A percentile compares a stretch with the other conserved stretches of the same genome.
Evolutionary conservation across 2,797 vertebrate species (phyloP).

Genomic region (Gadopsis marmoratus): DNA sequence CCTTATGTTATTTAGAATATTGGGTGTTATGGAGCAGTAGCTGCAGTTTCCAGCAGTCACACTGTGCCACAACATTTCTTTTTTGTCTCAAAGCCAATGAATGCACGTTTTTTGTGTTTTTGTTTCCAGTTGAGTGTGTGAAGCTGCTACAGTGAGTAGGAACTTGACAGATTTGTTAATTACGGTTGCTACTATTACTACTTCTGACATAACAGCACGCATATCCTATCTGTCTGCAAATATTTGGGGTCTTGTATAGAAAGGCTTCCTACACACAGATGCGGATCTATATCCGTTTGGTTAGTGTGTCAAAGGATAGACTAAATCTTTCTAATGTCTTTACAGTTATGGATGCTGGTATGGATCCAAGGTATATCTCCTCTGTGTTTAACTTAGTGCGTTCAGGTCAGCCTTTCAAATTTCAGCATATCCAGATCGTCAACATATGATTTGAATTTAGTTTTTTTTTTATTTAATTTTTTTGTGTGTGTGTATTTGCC

Average conservation of each 20-base stretch:
- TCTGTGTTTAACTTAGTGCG: constrained; percentile 1
- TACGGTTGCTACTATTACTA: constrained; percentile 5
- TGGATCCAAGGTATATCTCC: background rate
- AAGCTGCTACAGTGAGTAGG: constrained; percentile 52
- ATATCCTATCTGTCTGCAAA: constrained; percentile 25
- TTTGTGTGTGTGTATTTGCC: constrained; percentile 30
- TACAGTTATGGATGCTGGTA: background rate
- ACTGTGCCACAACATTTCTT: constrained; percentile 13
- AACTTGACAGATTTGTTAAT: constrained; percentile 22
- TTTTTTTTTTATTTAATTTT: background rate
- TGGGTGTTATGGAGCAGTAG: constrained; percentile 18
- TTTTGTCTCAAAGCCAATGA: constrained; percentile 42
- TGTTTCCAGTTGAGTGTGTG: constrained; percentile 28
- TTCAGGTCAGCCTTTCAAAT: constrained; percentile 28
- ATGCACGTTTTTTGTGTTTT: background rate
- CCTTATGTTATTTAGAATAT: constrained; percentile 39
- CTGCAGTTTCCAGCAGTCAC: constrained; percentile 35
- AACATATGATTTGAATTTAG: constrained; percentile 5
- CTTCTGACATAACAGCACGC: constrained; percentile 6
- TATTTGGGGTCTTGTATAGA: background rate
- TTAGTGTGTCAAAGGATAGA: background rate
- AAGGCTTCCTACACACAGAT: constrained; percentile 9
- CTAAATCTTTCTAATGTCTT: constrained; percentile 2
- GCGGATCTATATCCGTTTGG: background rate
- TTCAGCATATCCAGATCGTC: constrained; percentile 16